phyloP scores from a whole-genome alignment of 2,113 vertebrate genomes.

The Gorsachius goisagi region DNA sequence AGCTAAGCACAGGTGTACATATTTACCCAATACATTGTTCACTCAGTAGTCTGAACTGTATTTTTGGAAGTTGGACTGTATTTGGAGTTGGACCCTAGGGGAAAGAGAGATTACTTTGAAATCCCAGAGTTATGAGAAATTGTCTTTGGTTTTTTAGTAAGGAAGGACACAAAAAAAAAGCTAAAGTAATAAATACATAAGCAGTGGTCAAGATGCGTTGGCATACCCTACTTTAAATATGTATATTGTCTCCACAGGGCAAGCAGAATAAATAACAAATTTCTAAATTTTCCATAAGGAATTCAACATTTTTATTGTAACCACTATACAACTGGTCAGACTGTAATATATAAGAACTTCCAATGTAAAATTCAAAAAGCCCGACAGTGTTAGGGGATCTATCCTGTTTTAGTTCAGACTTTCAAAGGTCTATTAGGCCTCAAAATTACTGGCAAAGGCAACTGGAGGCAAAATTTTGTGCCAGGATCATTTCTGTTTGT shows the following conservation, averaged over 20 bases:
- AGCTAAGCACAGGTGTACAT: background rate
- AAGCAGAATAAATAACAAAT: background rate
- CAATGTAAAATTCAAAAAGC: background rate
- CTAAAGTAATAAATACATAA: background rate
- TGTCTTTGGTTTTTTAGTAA: background rate
- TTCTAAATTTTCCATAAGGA: background rate
- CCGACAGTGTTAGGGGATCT: rapidly evolving
- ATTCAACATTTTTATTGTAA: background rate
- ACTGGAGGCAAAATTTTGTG: background rate
- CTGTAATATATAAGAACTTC: background rate
- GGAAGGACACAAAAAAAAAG: background rate
- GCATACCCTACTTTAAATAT: background rate
- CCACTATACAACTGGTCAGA: background rate
- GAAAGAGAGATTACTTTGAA: background rate
- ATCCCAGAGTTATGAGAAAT: background rate
- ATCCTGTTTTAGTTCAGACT: background rate
- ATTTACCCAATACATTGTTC: background rate
- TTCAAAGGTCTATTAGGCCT: background rate
- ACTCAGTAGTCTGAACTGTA: background rate
- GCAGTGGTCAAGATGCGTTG: background rate
- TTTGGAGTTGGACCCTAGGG: background rate
- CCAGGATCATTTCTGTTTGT: background rate
- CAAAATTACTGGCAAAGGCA: background rate
- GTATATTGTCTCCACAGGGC: background rate
- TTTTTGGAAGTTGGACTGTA: background rate